Conservation (phyloP, 2,113 vertebrate genomes). For the Oryzias javanicus region DNA sequence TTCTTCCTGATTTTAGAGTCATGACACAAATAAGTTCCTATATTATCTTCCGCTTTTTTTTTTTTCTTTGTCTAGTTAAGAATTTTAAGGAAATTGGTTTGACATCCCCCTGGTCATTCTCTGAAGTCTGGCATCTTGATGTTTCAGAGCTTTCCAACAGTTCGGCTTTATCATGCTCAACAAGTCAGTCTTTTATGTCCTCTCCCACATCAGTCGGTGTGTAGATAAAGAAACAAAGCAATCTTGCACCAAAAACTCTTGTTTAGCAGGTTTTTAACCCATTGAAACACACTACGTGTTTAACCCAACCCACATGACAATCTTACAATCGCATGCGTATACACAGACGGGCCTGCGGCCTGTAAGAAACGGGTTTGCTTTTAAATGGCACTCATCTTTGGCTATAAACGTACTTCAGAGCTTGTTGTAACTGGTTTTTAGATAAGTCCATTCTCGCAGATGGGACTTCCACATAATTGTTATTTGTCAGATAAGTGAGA, state of each 20-base stretch:
- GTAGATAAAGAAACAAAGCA: slow-evolving; percentile 60
- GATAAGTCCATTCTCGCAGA: slow-evolving; percentile 18
- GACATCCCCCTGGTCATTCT: not conserved
- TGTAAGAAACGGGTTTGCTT: slow-evolving; percentile 14
- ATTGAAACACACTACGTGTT: slow-evolving; percentile 20
- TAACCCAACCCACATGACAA: slow-evolving; percentile 49
- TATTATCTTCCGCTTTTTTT: slow-evolving; percentile 42
- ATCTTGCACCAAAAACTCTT: slow-evolving; percentile 35
- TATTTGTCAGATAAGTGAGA: slow-evolving; percentile 32
- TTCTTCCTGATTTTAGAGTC: not conserved
- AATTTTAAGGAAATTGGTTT: slow-evolving; percentile 2
- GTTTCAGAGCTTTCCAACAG: slow-evolving; percentile 11
- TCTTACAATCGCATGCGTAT: slow-evolving; percentile 14
- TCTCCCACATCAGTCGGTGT: slow-evolving; percentile 32
- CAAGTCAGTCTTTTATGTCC: slow-evolving; percentile 32
- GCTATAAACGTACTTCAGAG: slow-evolving; percentile 26
- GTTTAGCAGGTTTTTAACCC: slow-evolving; percentile 66
- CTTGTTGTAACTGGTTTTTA: slow-evolving; percentile 29
- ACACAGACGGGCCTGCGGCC: not conserved
- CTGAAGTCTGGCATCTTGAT: slow-evolving; percentile 6
- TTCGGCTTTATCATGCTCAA: slow-evolving; percentile 27
- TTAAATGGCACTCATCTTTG: slow-evolving; percentile 25
- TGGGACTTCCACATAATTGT: slow-evolving; percentile 12
- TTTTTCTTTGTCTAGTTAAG: slow-evolving; percentile 2
- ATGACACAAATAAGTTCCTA: slow-evolving; percentile 40